These are phyloP conservation scores for Hirtodrosophila confusa DNA, from an alignment of 2,888 invertebrate genomes.

Conservation along the genomic window DNA sequence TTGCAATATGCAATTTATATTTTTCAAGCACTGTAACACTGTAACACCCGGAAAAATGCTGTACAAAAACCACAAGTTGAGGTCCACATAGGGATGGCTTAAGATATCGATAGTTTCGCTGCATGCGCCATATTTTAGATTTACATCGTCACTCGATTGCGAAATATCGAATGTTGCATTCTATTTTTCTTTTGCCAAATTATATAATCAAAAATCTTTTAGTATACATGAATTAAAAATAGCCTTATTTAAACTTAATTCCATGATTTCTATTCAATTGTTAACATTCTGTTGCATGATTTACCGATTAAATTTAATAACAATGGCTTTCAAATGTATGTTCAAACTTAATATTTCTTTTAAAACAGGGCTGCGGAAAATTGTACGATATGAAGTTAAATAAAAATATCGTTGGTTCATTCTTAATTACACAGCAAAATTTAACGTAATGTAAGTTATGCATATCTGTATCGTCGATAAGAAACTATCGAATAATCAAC, in stretches of 20 bases:
- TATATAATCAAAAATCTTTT: conserved; percentile 15
- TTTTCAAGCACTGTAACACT: conserved; percentile 72
- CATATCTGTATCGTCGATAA: too few relatives aligned
- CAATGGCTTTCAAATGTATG: too few relatives aligned
- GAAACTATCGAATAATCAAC: background rate
- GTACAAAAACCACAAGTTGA: conserved; percentile 62
- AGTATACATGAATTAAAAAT: too few relatives aligned
- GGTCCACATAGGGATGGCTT: conserved; percentile 57
- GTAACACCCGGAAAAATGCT: conserved; percentile 76
- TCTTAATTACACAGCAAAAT: background rate
- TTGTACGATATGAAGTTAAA: background rate
- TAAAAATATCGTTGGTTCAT: conserved; percentile 1
- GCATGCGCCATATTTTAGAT: conserved; percentile 5
- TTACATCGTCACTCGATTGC: conserved; percentile 1
- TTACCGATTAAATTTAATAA: too few relatives aligned
- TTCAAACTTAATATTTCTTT: too few relatives aligned
- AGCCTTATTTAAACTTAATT: too few relatives aligned
- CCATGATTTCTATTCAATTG: too few relatives aligned
- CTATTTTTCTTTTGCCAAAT: background rate
- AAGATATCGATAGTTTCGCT: conserved; percentile 37
- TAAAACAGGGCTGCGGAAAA: conserved; percentile 4
- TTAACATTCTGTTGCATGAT: too few relatives aligned
- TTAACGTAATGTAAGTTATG: too few relatives aligned
- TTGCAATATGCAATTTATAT: conserved; percentile 58
- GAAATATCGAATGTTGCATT: background rate